Percentiles rank a stretch among this genome's conserved stretches.
These are phyloP conservation scores for Drosophila histrio DNA, from an alignment of 2,888 invertebrate genomes.

Conservation along the genomic window DNA sequence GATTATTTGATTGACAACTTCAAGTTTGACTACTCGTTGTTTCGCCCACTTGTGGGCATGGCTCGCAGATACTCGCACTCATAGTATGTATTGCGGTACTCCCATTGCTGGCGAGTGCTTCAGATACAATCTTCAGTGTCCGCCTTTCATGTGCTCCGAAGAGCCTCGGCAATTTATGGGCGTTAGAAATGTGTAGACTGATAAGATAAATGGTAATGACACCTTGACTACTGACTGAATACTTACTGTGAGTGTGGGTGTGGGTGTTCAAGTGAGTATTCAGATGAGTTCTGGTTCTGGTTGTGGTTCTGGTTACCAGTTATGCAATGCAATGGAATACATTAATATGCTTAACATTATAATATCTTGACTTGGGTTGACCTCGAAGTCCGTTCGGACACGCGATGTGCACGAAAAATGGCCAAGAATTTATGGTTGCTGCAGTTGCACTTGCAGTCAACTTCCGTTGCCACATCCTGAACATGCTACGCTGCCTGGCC, in stretches of 20 bases:
- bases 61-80: background rate
- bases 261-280: background rate
- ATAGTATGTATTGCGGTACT: background rate
- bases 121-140: slow-evolving; percentile 41
- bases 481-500: background rate
- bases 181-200: slow-evolving; percentile 14
- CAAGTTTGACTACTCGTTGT: background rate
- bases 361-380: background rate
- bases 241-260: background rate
- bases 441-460: slow-evolving; percentile 19
- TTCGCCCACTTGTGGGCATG: slow-evolving; percentile 12
- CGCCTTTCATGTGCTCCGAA: slow-evolving; percentile 45
- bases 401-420: slow-evolving; percentile 15
- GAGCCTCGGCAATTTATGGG: slow-evolving; percentile 33
- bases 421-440: slow-evolving; percentile 23
- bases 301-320: no score
- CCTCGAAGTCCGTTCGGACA: slow-evolving; percentile 1
- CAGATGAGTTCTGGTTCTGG: slow-evolving; percentile 27
- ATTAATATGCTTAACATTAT: slow-evolving; percentile 17
- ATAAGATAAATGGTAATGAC: slow-evolving; percentile 42
- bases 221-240: slow-evolving; percentile 3
- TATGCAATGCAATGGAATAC: background rate
- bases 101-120: slow-evolving; percentile 3
- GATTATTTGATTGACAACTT: slow-evolving; percentile 22
- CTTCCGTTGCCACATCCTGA: slow-evolving; percentile 48